Evolutionary conservation across 2,113 vertebrate species (phyloP).

Genomic region (Nymphicus hollandicus): DNA sequence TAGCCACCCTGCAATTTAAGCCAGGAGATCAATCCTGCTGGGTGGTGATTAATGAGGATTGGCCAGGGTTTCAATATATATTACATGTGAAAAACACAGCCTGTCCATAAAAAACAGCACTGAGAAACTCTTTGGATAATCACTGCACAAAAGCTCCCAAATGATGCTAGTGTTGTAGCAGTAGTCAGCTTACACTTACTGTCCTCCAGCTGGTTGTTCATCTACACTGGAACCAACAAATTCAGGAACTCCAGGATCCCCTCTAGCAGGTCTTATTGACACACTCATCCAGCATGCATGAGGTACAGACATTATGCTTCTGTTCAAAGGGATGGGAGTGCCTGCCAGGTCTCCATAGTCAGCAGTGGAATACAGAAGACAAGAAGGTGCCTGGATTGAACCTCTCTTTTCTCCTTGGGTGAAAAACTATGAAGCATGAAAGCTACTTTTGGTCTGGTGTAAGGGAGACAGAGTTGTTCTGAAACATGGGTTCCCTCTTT

Average conservation of each 20-base stretch:
- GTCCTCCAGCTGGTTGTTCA: not conserved
- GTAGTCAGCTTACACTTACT: not conserved
- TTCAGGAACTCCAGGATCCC: not conserved
- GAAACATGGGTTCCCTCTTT: not conserved
- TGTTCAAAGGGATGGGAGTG: not conserved
- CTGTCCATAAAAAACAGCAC: not conserved
- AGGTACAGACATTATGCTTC: not conserved
- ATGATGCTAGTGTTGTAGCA: not conserved
- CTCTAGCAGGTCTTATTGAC: not conserved
- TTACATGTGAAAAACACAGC: not conserved
- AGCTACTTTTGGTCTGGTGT: not conserved
- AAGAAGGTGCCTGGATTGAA: not conserved
- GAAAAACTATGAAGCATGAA: not conserved
- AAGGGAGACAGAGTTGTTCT: not conserved
- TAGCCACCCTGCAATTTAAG: not conserved
- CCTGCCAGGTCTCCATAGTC: not conserved
- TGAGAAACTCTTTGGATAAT: not conserved
- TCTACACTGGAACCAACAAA: not conserved
- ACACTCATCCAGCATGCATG: not conserved
- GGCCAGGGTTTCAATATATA: not conserved
- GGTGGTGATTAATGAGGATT: not conserved
- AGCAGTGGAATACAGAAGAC: not conserved
- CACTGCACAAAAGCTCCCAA: not conserved
- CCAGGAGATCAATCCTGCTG: not conserved
- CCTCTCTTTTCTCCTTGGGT: not conserved